Evolutionary conservation across 1,140 invertebrate genomes (phyloP).

Genomic region (Caenorhabditis latens): DNA sequence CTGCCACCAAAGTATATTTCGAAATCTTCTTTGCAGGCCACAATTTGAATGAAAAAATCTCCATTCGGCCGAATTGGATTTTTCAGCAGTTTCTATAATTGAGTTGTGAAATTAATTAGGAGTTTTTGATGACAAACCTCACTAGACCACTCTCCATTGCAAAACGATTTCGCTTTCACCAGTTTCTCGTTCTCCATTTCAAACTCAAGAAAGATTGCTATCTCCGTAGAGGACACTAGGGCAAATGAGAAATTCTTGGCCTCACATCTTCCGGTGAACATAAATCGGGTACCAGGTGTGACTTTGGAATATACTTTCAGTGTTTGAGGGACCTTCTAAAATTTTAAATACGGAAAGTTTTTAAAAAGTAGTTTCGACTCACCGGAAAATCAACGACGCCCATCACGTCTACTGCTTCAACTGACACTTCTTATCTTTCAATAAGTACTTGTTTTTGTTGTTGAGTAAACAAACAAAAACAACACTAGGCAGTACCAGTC

Average conservation of each 20-base stretch:
- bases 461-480: not conserved
- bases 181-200: not conserved
- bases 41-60: slow-evolving; percentile 9
- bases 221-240: not conserved
- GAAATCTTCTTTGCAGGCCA: not conserved
- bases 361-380: not conserved
- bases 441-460: not conserved
- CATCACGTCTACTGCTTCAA: not conserved
- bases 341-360: not conserved
- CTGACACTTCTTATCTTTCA: too few relatives aligned
- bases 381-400: not conserved
- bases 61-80: not conserved
- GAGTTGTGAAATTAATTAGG: too few relatives aligned
- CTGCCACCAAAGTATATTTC: not conserved
- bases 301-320: slow-evolving; percentile 9
- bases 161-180: slow-evolving; percentile 25
- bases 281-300: not conserved
- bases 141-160: not conserved
- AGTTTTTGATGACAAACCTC: not conserved
- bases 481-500: not conserved
- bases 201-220: not conserved
- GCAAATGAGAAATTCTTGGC: slow-evolving; percentile 8
- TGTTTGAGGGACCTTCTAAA: slow-evolving; percentile 38
- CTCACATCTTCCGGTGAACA: slow-evolving; percentile 14
- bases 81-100: not conserved